Evolutionary conservation across 1,140 invertebrate genomes (phyloP), one percentile per base, ranked within the genome.

Genomic region (Drosophila equinoxialis): DNA sequence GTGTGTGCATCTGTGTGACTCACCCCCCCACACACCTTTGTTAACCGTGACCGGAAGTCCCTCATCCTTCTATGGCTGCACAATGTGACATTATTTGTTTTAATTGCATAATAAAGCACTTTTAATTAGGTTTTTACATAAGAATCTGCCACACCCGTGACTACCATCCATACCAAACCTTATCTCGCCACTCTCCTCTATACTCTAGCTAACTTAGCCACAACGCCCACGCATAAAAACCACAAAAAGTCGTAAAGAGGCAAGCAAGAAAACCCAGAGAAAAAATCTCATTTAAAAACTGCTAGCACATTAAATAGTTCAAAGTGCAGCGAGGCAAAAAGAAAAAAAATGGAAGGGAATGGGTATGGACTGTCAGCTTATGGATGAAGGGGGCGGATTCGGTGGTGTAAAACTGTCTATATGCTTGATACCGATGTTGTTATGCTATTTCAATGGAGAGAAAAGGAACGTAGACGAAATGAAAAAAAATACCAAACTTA

Each of bases 51-150:
- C 45, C 17, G 45, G 17, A 51, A 23, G 20, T 23, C 23, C 33
- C 8, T 1, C 5, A n/a, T 0, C 13, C 33, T 13, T 48, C 6
- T 48, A 65, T 48, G 35, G 37, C 72, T 35, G 33, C 45, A 70
- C 68, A 85, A 89, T 89, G 80, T 65, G 77, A 87, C 78, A 87
- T 87, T 80, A 89, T 89, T 80, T 87, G 72, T 73, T 83, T 87
- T 87, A 87, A 87, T 87, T 87, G 83, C 83, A 87, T 87, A 87
- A 87, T 87, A 87, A 87, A 87, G 83, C 79, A 89, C 79, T 87
- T 87, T 87, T 87, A 87, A 87, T 87, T 89, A 87, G 84, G 84
- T 87, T 87, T 87, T 68, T 71, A 73, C 72, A 79, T 71, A 82
- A 74, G 74, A 77, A 60, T 51, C 2, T 23, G 55, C 48, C 73